Conservation (phyloP, 2,888 invertebrate genomes). For the Cylindroiulus punctatus region DNA sequence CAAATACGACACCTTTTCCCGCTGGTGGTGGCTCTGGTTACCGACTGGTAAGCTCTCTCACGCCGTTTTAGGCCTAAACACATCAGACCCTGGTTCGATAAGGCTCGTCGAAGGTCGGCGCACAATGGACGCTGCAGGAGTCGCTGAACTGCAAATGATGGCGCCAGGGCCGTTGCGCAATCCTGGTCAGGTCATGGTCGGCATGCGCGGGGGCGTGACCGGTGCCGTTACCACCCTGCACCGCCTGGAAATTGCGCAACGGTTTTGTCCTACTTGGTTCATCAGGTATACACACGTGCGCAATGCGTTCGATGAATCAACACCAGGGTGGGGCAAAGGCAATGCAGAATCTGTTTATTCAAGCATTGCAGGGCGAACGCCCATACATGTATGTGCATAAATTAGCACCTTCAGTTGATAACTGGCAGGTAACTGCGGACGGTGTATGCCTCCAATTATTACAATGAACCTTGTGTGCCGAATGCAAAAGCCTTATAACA, state of each 20-base stretch:
- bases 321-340: too few species aligned
- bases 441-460: too few species aligned
- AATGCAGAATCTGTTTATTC: too few species aligned
- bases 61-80: not conserved
- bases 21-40: not conserved
- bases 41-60: not conserved
- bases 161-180: conserved; percentile 24
- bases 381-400: too few species aligned
- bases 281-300: too few species aligned
- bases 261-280: not conserved
- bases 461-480: too few species aligned
- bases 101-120: not conserved
- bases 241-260: not conserved
- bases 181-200: conserved; percentile 13
- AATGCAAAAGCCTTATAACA: too few species aligned
- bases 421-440: too few species aligned
- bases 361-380: too few species aligned
- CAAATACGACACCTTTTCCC: too few species aligned
- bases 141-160: not conserved
- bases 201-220: not conserved
- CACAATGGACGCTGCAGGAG: conserved; percentile 14
- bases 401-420: too few species aligned
- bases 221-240: not conserved
- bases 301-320: too few species aligned
- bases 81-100: not conserved